Evolutionary conservation across 2,797 vertebrate species (phyloP), one percentile per base, ranked within the genome.

Genomic region (Sebastolobus altivelis): DNA sequence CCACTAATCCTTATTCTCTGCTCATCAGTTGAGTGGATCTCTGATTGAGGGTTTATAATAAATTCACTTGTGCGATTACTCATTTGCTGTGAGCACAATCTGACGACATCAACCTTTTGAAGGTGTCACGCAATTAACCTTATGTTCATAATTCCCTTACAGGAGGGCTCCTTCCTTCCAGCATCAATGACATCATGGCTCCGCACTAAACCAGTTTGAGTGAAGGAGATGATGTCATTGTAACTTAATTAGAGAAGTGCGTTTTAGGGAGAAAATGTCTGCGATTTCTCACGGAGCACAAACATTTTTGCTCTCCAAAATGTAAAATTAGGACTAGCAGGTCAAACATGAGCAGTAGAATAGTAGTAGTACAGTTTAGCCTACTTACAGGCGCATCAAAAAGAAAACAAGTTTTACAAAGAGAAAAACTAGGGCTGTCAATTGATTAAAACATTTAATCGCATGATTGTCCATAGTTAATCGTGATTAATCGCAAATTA

Each of bases 111-210:
- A 29, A 18, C 74, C 81, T 46, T 58, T 74, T 25, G 18, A 80
- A 62, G 25, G 18, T 83, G 65, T 69, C 72, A 78, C 2, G 1
- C 70, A 79, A 82, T 87, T 85, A 86, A 87, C 75, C 74, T 77
- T 52, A 25, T 49, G 60, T 67, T 80, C 68, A 77, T 81, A 76
- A 86, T 80, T 76, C 72, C 72, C 46, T 56, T n/a, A 75, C 46
- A 77, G 61, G 65, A 25, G 9, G 29, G n/a, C 72, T 73, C 16
- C 60, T 66, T 66, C 22, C 67, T 77, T 65, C 54, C 37, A 49
- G 68, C 33, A 81, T 54, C 68, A 72, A 52, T 85, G 87, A 86
- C 72, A 80, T 88, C 84, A 83, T 72, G 55, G 38, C 6, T 46
- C 49, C 13, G 54, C 40, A 75, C 9, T 63, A 33, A 73, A 72